Percentiles rank a stretch among this genome's conserved stretches.
Evolutionary conservation across 1,140 invertebrate genomes (phyloP).

Genomic region (Mesaphorura yosii): DNA sequence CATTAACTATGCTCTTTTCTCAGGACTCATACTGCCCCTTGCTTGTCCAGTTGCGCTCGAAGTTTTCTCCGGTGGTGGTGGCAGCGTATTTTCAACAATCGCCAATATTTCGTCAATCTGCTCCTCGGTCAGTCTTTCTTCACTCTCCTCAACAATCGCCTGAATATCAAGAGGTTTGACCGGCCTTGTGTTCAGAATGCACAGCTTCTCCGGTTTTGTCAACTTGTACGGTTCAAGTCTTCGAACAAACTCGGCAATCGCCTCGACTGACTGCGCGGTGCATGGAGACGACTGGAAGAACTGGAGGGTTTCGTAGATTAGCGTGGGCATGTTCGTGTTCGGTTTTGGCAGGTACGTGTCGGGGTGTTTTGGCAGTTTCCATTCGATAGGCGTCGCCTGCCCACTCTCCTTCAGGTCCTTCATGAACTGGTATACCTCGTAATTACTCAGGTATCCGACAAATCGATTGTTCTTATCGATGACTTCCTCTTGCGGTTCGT

Average conservation of each 20-base stretch:
- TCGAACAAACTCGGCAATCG: slow-evolving; percentile 10
- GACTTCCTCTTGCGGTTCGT: no score
- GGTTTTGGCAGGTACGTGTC: no score
- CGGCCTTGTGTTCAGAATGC: slow-evolving; percentile 24
- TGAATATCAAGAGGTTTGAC: slow-evolving; percentile 21
- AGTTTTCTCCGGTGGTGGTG: neutral
- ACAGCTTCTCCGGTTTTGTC: slow-evolving; percentile 23
- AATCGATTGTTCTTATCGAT: neutral
- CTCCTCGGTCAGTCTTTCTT: slow-evolving; percentile 24
- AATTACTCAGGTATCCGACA: slow-evolving; percentile 5
- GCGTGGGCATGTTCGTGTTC: slow-evolving; percentile 23
- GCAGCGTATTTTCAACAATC: slow-evolving; percentile 21
- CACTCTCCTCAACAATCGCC: slow-evolving; percentile 30
- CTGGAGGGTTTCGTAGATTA: slow-evolving; percentile 24
- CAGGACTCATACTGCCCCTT: no score
- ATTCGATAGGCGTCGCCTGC: neutral
- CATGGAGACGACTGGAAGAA: slow-evolving; percentile 22
- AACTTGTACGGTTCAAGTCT: slow-evolving; percentile 15
- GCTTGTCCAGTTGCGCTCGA: no score
- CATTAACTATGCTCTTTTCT: no score
- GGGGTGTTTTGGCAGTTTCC: neutral
- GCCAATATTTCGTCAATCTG: slow-evolving; percentile 23
- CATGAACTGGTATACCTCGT: neutral
- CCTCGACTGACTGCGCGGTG: slow-evolving; percentile 8
- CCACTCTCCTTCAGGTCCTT: neutral